Evolutionary conservation across 2,888 invertebrate genomes (phyloP).

Genomic region (Aspidiotus rigidus): DNA sequence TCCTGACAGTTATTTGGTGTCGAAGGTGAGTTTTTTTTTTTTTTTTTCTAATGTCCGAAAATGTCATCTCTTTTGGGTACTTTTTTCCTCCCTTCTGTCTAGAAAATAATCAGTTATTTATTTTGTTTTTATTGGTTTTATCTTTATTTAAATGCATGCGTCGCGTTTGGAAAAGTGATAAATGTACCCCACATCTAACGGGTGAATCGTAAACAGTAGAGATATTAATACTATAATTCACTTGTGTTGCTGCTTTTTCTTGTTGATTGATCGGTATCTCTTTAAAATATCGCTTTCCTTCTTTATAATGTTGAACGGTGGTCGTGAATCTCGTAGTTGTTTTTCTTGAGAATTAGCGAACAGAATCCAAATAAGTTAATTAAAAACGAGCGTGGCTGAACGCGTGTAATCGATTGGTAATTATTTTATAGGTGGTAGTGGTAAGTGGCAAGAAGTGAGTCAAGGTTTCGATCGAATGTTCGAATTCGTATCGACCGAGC

Average conservation of each 20-base stretch:
- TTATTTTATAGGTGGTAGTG: conserved; percentile 42
- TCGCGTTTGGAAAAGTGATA: neutral
- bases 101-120: neutral
- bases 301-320: neutral
- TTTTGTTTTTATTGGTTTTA: too few species aligned
- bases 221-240: neutral
- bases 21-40: conserved; percentile 30
- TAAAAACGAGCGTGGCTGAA: neutral
- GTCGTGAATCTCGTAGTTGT: conserved; percentile 2
- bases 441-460: conserved; percentile 87
- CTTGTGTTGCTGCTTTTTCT: neutral
- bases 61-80: conserved; percentile 14
- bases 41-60: neutral
- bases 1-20: conserved; percentile 33
- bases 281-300: neutral
- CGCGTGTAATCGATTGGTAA: neutral
- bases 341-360: neutral
- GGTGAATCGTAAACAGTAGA: too few species aligned
- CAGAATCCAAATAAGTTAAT: neutral
- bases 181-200: too few species aligned
- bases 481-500: conserved; percentile 83
- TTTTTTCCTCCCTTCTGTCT: conserved; percentile 1
- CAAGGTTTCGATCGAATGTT: conserved; percentile 89
- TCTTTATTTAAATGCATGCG: neutral
- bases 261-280: neutral